Evolutionary conservation across 2,113 vertebrate genomes (phyloP), one percentile per base, ranked within the genome.

Genomic region (Seriola aureovittata): DNA sequence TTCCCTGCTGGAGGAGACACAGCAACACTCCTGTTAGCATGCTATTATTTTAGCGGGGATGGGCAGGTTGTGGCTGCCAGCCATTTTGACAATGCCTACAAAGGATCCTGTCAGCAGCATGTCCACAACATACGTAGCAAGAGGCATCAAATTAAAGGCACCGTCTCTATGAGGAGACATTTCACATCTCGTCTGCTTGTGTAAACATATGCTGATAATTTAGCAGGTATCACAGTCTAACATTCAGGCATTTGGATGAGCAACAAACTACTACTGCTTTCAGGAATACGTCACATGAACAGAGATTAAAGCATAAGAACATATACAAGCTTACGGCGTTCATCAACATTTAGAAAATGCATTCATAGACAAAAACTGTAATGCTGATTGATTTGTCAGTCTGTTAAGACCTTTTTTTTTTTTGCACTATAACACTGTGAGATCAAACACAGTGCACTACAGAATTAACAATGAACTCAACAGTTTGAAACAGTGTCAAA

Each of bases 41-140:
- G 55, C 42, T 62, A 25, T 82, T 44, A 13, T 34, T 52, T 77
- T 83, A 54, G 66, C 14, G 2, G 48, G 70, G 25, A 66, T 34
- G 52, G 78, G 42, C 68, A 71, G 88, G 68, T 50, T 75, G 71
- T 38, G 57, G 1, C 75, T 84, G 78, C 71, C 69, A 85, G 82
- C 38, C 42, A 44, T 69, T 87, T 66, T 85, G 85, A 88, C 65
- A 75, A 48, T 29, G 63, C 68, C 59, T 66, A 64, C 72, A 88
- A 82, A 90, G 71, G 69, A 29, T 48, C 59, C 52, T 84, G 81
- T 82, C 90, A 85, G 78, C 79, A 82, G 54, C 65, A 54, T n/a
- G 59, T 75, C 82, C 8, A 66, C n/a, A 57, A 50, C 59, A 50
- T 44, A 67, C 59, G 81, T 14, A 63, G 50, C 50, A 34, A 68